phyloP scores from a whole-genome alignment of 2,113 vertebrate species.

The Peucedramus taeniatus region DNA sequence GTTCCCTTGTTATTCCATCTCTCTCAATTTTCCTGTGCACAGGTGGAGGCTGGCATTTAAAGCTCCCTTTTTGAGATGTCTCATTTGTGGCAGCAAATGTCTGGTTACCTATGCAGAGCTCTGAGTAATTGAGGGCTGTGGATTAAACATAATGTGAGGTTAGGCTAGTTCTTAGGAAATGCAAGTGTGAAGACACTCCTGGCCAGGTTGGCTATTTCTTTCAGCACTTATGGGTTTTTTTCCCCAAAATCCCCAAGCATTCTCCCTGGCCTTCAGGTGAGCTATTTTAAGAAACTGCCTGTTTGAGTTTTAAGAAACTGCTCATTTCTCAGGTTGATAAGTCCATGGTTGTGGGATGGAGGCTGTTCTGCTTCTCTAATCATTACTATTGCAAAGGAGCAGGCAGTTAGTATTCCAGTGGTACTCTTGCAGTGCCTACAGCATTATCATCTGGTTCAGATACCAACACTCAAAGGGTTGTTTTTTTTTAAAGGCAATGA shows the following conservation, averaged over 20 bases:
- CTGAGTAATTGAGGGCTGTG: neutral
- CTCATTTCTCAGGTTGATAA: neutral
- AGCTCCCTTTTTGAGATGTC: neutral
- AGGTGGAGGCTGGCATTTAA: neutral
- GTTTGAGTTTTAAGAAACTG: neutral
- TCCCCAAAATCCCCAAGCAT: neutral
- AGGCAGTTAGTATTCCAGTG: neutral
- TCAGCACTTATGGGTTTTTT: neutral
- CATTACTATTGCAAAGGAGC: neutral
- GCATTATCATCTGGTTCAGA: neutral
- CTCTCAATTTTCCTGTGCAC: neutral
- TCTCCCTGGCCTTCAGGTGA: neutral
- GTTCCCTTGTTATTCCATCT: rapidly evolving
- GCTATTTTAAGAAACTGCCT: neutral
- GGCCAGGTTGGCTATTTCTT: neutral
- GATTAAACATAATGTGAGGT: neutral
- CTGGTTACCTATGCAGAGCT: neutral
- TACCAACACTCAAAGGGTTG: neutral
- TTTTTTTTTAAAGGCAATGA: neutral
- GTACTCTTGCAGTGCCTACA: neutral
- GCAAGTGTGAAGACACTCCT: neutral
- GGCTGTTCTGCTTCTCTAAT: neutral
- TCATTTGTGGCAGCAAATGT: neutral
- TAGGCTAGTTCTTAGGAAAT: neutral
- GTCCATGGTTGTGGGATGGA: neutral